Evolutionary conservation across 2,797 vertebrate genomes (phyloP), one percentile per base, ranked within the genome.

Genomic region (Gastrophryne carolinensis): DNA sequence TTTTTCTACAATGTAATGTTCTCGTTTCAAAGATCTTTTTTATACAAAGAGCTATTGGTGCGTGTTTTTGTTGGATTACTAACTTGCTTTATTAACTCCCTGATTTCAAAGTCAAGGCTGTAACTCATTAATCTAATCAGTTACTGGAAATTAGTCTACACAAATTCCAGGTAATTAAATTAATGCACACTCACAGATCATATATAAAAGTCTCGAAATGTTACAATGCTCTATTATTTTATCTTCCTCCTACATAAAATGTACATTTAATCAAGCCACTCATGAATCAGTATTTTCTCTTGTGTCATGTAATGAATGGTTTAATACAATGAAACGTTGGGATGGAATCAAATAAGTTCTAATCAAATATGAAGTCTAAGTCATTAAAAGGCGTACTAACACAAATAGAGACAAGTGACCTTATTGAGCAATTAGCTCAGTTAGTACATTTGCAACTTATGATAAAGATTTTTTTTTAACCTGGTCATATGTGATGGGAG

Each of bases 11-110:
- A n/a, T 63, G 21, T 30, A 41, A 63, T 73, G 37, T 73, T 56
- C 24, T n/a, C 24, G 24, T 57, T 65, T 34, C 47, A 57, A 65
- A 56, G 61, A 21, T 47, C 61, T 32, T 73, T 37, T 56, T 57
- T 9, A 23, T n/a, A 37, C 9, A 6, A 54, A 32, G 50, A 53
- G 35, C 47, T 21, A 21, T 9, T 65, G 61, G 65, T 65, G 49
- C 50, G 34, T 57, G 30, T 11, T 35, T 73, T 54, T 47, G 50
- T 65, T 41, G 27, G 61, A 73, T 73, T 65, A 73, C 65, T 73
- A 37, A 65, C 61, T 65, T 27, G 47, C 50, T 73, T 73, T 73
- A 73, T 65, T 65, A 63, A 73, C 72, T 73, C 35, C 52, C 72
- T 56, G 61, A 53, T 56, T 73, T 65, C 52, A 73, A 73, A 32